A percentile compares a stretch with the other conserved stretches of the same genome.
phyloP scores from a whole-genome alignment of 2,797 vertebrate genomes.

The Hippoglossus hippoglossus region DNA sequence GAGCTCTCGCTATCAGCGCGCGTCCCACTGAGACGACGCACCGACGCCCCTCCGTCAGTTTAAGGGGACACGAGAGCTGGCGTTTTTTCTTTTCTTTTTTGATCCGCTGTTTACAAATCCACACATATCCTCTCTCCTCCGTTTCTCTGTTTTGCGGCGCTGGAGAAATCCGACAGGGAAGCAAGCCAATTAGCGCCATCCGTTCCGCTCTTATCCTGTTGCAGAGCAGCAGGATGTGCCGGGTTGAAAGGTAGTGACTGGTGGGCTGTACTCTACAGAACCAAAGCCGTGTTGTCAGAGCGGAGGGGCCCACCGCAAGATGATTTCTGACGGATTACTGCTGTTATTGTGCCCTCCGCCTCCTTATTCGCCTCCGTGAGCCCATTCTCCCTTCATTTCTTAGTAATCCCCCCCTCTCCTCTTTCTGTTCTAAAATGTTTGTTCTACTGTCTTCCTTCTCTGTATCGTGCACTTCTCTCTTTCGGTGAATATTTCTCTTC shows the following conservation, averaged over 20 bases:
- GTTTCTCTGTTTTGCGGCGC: slow-evolving; percentile 28
- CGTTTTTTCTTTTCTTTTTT: slow-evolving; percentile 19
- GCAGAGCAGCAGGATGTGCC: slow-evolving; percentile 53
- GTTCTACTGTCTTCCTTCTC: neutral
- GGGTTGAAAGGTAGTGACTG: slow-evolving; percentile 64
- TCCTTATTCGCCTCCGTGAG: slow-evolving; percentile 8
- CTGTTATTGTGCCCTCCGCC: slow-evolving; percentile 32
- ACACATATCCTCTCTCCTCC: slow-evolving; percentile 36
- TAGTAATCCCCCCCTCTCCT: neutral
- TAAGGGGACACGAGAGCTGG: slow-evolving; percentile 40
- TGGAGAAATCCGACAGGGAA: slow-evolving; percentile 71
- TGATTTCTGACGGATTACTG: slow-evolving; percentile 62
- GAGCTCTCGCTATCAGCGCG: slow-evolving; percentile 8
- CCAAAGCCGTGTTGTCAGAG: slow-evolving; percentile 62
- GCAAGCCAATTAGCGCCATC: slow-evolving; percentile 77
- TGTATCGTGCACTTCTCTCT: neutral
- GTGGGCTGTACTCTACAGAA: slow-evolving; percentile 49
- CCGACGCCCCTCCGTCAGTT: slow-evolving; percentile 36
- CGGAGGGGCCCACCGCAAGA: slow-evolving; percentile 14
- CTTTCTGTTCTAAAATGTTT: neutral
- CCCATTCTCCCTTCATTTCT: slow-evolving; percentile 11
- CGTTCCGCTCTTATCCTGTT: slow-evolving; percentile 76
- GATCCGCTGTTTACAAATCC: slow-evolving; percentile 78
- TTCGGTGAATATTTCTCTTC: neutral
- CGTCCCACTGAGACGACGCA: slow-evolving; percentile 22